Evolutionary conservation across 2,113 vertebrate species (phyloP), one percentile per base, ranked within the genome.

Genomic region (Agapornis roseicollis): DNA sequence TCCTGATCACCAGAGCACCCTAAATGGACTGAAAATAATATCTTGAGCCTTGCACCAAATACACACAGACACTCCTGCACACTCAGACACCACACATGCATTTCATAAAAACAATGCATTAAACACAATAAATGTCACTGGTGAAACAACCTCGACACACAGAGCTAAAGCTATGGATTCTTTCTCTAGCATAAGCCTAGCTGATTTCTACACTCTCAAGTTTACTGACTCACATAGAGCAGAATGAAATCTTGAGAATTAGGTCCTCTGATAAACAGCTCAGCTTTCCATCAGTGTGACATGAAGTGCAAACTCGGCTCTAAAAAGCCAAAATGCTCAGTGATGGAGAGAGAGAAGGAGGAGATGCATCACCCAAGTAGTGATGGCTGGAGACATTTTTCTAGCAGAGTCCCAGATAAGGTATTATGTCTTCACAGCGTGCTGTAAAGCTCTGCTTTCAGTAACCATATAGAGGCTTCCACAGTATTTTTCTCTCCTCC

Each of bases 211-310:
- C 19, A 53, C 41, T 61, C 22, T 79, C 17, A 64, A 33, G 31
- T 90, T 96, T 81, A 85, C 85, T 58, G 47, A 44, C 25, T 88
- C 42, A 49, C 6, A 5, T 15, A 64, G 9, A n/a, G 49, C 14
- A 76, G 52, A 89, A 82, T 70, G 35, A 90, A 86, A 76, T 61
- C 44, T 84, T 0, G 0, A 86, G 88, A 91, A 79, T 91, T 81
- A 88, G 72, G 53, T 88, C 22, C 37, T 89, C 72, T 85, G 69
- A 89, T 83, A 85, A 97, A 88, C 58, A 94, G 68, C n/a, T 78
- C 69, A 76, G 68, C 69, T 90, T 80, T 92, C 44, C 86, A 78
- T 94, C 91, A 91, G 9, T 24, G 68, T 91, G 77, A 93, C 85
- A 72, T 24, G 61, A 93, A 84, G 90, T 56, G 49, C 80, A 84